phyloP scores from a whole-genome alignment of 2,797 vertebrate species.

The Hephaestus fuliginosus region DNA sequence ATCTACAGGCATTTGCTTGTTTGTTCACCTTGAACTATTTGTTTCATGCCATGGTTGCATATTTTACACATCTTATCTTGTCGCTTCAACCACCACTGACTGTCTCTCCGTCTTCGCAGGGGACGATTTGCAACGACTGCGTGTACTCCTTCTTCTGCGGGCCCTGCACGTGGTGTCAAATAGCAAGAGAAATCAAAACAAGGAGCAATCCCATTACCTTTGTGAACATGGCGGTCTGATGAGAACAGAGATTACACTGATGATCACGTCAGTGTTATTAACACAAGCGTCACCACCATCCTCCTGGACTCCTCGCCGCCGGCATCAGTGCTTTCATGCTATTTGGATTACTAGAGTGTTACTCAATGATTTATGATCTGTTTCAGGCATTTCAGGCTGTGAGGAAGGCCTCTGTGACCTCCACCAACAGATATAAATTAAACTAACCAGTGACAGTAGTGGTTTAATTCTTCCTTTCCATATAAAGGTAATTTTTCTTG shows the following conservation, averaged over 20 bases:
- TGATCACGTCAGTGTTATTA: no score
- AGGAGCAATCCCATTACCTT: slow-evolving; percentile 59
- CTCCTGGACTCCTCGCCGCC: not conserved
- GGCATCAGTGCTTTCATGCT: not conserved
- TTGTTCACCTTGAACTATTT: not conserved
- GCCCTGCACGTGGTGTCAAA: slow-evolving; percentile 83
- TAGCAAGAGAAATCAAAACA: slow-evolving; percentile 79
- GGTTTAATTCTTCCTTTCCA: not conserved
- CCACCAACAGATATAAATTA: not conserved
- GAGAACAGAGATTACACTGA: slow-evolving; percentile 6
- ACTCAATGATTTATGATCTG: not conserved
- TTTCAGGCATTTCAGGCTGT: slow-evolving; percentile 3
- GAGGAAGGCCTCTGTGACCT: slow-evolving; percentile 5
- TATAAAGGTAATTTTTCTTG: not conserved
- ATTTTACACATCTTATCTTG: not conserved
- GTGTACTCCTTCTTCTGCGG: slow-evolving; percentile 73
- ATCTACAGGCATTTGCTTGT: not conserved
- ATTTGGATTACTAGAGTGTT: not conserved
- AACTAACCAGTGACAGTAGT: not conserved
- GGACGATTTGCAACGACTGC: slow-evolving; percentile 77
- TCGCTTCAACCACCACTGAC: not conserved
- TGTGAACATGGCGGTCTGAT: slow-evolving; percentile 50
- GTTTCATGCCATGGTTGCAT: no score
- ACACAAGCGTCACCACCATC: not conserved
- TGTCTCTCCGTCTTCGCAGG: slow-evolving; percentile 62